Conservation (phyloP, 2,888 invertebrate genomes). For the Rhynchonema sp. region DNA sequence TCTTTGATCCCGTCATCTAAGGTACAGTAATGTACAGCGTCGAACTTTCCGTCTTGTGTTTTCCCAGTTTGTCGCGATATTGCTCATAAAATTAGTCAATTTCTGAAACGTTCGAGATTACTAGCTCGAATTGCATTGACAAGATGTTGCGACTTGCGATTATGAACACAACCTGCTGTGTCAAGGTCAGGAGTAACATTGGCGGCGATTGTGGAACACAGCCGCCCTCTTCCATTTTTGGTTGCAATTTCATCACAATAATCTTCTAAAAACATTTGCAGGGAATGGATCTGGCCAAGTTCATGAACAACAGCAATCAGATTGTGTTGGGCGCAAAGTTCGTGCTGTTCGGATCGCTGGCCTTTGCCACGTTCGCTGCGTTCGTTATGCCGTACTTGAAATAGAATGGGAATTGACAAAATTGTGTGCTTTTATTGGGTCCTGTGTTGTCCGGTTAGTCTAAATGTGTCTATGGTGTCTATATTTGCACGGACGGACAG, state of each 20-base stretch:
- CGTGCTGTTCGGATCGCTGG: neutral
- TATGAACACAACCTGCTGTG: no score
- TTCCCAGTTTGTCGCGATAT: no score
- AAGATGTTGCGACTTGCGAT: no score
- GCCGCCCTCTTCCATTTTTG: neutral
- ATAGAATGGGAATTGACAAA: neutral
- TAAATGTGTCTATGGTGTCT: neutral
- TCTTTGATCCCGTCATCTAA: no score
- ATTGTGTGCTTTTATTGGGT: no score
- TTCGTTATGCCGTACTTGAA: neutral
- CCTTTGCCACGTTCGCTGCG: neutral
- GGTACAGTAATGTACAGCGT: no score
- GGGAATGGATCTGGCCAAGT: conserved; percentile 24
- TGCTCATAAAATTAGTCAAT: no score
- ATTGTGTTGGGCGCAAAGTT: neutral
- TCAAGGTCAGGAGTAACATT: no score
- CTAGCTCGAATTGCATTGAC: neutral
- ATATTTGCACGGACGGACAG: neutral
- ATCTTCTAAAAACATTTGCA: no score
- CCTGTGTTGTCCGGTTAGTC: neutral
- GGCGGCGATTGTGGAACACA: no score
- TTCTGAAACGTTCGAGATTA: no score
- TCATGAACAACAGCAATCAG: conserved; percentile 4
- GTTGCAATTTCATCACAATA: neutral
- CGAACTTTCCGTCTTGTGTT: no score